A percentile compares a stretch with the other conserved stretches of the same genome.
These are phyloP conservation scores for Nemotelus nigrinus DNA, from an alignment of 2,888 invertebrate species.

Conservation along the genomic window DNA sequence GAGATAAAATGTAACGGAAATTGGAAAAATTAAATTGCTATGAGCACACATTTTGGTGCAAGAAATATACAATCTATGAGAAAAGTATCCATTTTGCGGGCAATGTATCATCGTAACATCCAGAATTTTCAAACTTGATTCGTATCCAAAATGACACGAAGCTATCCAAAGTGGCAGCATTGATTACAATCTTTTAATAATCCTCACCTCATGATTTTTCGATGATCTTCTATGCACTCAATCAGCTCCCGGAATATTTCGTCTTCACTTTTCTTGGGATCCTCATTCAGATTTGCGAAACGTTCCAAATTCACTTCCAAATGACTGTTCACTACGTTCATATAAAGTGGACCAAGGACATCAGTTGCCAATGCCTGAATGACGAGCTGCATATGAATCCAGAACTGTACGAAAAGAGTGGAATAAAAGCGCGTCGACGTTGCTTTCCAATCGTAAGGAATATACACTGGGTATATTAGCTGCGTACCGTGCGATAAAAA, in stretches of 20 bases:
- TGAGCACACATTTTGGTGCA: too few relatives aligned
- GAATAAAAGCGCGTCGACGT: background rate
- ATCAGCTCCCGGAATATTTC: background rate
- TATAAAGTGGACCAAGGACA: slow-evolving; percentile 6
- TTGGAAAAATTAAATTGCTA: too few relatives aligned
- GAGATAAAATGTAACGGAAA: too few relatives aligned
- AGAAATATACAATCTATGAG: too few relatives aligned
- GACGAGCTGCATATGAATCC: background rate
- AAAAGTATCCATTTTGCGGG: background rate
- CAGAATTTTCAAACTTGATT: background rate
- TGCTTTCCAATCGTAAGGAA: slow-evolving; percentile 2
- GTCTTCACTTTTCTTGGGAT: background rate
- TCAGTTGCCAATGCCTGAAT: background rate
- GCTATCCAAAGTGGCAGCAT: too few relatives aligned
- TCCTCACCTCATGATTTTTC: background rate
- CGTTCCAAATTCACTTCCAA: background rate
- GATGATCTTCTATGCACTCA: background rate
- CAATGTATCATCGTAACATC: background rate
- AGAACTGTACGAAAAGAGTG: background rate
- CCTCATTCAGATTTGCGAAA: background rate
- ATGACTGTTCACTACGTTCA: background rate
- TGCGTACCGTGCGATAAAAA: background rate
- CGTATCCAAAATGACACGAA: too few relatives aligned
- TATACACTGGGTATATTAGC: background rate
- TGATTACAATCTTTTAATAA: background rate